These are phyloP conservation scores for Lasioglossum morio DNA, from an alignment of 2,888 invertebrate species.

Conservation along the genomic window DNA sequence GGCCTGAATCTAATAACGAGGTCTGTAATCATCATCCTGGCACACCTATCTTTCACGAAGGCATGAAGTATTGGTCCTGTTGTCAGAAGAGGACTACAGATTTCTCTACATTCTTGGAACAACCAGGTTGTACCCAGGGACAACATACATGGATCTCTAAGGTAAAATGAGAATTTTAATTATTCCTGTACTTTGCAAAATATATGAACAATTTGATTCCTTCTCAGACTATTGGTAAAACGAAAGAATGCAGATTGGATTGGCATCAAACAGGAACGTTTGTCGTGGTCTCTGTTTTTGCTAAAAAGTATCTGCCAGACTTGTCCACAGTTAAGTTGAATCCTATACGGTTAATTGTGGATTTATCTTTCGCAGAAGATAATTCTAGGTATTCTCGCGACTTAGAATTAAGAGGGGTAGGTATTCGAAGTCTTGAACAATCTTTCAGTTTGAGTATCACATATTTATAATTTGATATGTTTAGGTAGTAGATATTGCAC, in stretches of 20 bases:
- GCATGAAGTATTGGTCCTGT: conserved; percentile 98
- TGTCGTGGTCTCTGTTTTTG: conserved; percentile 95
- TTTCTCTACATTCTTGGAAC: conserved; percentile 95
- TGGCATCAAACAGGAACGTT: conserved; percentile 96
- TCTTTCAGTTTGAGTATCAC: conserved; percentile 20
- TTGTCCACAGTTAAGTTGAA: conserved; percentile 92
- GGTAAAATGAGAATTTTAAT: conserved; percentile 81
- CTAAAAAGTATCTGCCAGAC: conserved; percentile 94
- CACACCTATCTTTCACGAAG: conserved; percentile 97
- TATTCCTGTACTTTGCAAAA: neutral
- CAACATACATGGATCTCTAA: conserved; percentile 94
- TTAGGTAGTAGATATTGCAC: conserved; percentile 91
- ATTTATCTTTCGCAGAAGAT: conserved; percentile 92
- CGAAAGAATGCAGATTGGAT: conserved; percentile 93
- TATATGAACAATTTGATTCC: conserved; percentile 29
- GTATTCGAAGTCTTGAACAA: conserved; percentile 73
- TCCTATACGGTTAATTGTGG: conserved; percentile 91
- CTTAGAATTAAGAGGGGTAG: conserved; percentile 93
- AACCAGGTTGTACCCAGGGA: conserved; percentile 95
- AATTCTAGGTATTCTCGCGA: conserved; percentile 91
- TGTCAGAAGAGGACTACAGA: conserved; percentile 94
- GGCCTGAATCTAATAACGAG: conserved; percentile 87
- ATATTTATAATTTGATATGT: conserved; percentile 73
- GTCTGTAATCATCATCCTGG: conserved; percentile 94
- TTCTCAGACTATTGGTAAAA: conserved; percentile 86